phyloP scores from a whole-genome alignment of 2,888 invertebrate species.

The Abscondita cerata region DNA sequence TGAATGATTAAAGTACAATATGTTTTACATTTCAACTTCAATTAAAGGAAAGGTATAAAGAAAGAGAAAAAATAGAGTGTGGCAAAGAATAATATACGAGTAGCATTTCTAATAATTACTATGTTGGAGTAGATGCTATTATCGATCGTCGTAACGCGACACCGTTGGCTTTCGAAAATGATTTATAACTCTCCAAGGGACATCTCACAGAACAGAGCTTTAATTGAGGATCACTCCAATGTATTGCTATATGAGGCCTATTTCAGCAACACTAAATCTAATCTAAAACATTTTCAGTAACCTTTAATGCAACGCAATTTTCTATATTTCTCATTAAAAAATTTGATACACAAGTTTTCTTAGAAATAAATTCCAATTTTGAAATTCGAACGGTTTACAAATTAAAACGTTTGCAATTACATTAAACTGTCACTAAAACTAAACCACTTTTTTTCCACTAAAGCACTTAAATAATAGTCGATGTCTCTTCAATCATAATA shows the following conservation, averaged over 20 bases:
- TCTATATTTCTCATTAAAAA: slow-evolving; percentile 42
- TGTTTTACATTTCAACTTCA: no score
- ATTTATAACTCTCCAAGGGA: slow-evolving; percentile 42
- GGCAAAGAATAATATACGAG: no score
- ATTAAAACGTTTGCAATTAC: no score
- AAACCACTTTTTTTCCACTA: not conserved
- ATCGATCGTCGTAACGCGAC: slow-evolving; percentile 43
- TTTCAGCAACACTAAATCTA: slow-evolving; percentile 17
- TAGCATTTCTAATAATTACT: slow-evolving; percentile 7
- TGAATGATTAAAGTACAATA: no score
- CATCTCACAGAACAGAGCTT: slow-evolving; percentile 36
- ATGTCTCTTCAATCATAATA: slow-evolving; percentile 5
- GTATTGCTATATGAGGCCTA: slow-evolving; percentile 40
- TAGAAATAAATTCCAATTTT: not conserved
- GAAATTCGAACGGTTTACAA: no score
- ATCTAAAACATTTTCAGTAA: slow-evolving; percentile 4
- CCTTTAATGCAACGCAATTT: slow-evolving; percentile 39
- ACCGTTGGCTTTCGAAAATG: slow-evolving; percentile 40
- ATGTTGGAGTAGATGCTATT: slow-evolving; percentile 34
- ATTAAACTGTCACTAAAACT: not conserved
- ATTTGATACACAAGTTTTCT: slow-evolving; percentile 8
- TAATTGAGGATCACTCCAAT: slow-evolving; percentile 42
- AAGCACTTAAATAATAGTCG: not conserved
- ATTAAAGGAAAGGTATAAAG: no score
- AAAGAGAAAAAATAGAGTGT: no score